Percentiles rank a stretch among this genome's conserved stretches.
These are phyloP conservation scores for Ivindomyrus marchei DNA, from an alignment of 2,113 vertebrate genomes.

Conservation along the genomic window DNA sequence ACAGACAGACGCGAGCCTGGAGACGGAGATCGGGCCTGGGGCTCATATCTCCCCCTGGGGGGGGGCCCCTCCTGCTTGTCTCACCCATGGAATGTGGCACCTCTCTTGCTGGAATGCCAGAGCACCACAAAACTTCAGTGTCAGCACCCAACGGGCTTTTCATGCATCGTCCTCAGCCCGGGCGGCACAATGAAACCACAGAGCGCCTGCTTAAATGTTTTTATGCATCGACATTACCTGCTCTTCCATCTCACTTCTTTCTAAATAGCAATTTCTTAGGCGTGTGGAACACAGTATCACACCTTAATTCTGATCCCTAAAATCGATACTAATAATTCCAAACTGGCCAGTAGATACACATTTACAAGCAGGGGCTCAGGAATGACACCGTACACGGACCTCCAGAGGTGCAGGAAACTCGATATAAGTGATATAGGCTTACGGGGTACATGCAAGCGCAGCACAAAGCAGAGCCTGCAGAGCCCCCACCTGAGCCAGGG, in stretches of 20 bases:
- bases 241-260: neutral
- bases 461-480: neutral
- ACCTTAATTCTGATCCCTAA: neutral
- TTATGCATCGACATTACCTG: neutral
- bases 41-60: slow-evolving; percentile 34
- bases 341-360: neutral
- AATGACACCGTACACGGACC: neutral
- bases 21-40: neutral
- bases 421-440: neutral
- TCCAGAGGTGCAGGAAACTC: neutral
- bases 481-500: neutral
- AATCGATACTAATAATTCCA: neutral
- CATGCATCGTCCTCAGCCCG: slow-evolving; percentile 17
- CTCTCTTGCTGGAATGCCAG: slow-evolving; percentile 42
- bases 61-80: slow-evolving; percentile 10
- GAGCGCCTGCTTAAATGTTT: neutral
- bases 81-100: slow-evolving; percentile 51
- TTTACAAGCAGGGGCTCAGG: neutral
- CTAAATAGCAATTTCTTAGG: neutral
- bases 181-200: neutral
- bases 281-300: neutral
- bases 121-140: slow-evolving; percentile 36
- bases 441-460: neutral
- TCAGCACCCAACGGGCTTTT: slow-evolving; percentile 36
- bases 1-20: neutral